A percentile compares a stretch with the other conserved stretches of the same genome.
phyloP scores from a whole-genome alignment of 2,797 vertebrate species.

The Esox lucius region DNA sequence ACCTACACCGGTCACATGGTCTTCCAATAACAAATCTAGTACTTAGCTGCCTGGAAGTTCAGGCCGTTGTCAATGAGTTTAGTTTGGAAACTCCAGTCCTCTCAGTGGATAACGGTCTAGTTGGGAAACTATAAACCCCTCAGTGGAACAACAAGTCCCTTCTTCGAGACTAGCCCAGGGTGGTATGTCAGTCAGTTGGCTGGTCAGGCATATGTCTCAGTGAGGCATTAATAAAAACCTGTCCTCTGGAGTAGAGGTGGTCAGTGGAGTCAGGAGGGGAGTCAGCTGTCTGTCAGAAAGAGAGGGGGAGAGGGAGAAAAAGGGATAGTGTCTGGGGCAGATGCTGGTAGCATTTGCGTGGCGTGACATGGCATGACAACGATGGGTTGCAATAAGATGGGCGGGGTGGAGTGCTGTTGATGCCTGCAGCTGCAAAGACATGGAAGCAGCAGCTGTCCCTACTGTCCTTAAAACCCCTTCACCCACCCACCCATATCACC shows the following conservation, averaged over 20 bases:
- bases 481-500: neutral
- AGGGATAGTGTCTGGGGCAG: too few relatives aligned
- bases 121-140: neutral
- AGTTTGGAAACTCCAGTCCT: neutral
- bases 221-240: constrained; percentile 60
- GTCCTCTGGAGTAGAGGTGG: neutral
- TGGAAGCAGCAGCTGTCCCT: constrained; percentile 1
- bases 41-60: neutral
- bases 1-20: neutral
- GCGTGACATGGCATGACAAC: neutral
- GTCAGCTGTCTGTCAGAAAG: constrained; percentile 33
- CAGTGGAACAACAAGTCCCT: neutral
- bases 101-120: neutral
- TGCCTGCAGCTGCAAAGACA: neutral
- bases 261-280: constrained; percentile 2
- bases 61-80: neutral
- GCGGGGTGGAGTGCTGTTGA: too few relatives aligned
- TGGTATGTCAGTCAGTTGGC: constrained; percentile 22
- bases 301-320: neutral
- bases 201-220: constrained; percentile 38
- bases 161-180: neutral
- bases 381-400: neutral
- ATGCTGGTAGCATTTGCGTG: neutral
- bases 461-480: neutral
- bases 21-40: neutral